Base-by-base conservation (phyloP, 2,797 vertebrate species). In the Tokudaia tokunoshimensis region DNA sequence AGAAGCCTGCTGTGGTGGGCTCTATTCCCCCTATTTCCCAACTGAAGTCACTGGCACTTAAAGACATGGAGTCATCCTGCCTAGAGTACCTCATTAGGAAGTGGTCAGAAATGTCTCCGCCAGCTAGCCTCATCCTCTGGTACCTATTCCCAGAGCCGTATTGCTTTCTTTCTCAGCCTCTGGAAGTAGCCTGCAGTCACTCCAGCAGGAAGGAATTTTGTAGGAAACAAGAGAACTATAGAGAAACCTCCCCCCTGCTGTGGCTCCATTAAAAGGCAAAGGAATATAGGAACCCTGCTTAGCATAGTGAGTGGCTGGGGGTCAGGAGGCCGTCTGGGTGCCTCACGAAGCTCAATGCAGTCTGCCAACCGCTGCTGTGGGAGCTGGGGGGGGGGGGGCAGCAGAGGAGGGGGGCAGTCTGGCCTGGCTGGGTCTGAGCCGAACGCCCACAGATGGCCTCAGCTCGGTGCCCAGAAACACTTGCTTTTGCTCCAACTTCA, bases 401-500 rank as follows among this genome's bases (percentile, higher is more conserved):
- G 67, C 11, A 24, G 47, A 4, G 26, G 79, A 6, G 17, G 82
- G 75, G 61, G 29, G 34, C 52, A 79, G 89, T 9, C 87, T 85
- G 93, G 94, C 91, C 57, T 1, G 47, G 37, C 92, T n/a, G 65
- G 76, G 80, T 70, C 90, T 57, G 63, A 72, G 72, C 87, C 1
- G 8, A 86, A 85, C 31, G 89, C 95, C 93, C 47, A 13, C 74
- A 44, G 79, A 92, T 20, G 26, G 31, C 55, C 92, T 92, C 95
- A 94, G 59, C 86, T 87, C 57, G 14, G 31, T 41, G 96, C 91
- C 96, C 96, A 97, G 94, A 95, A 97, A 94, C 74, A 34, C 52
- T 89, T 75, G 20, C n/a, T 74, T 52, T 92, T 37, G 67, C 82
- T 98, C 94, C 96, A 96, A 72, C 90, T 94, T 97, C 97, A 98